Percentiles rank a stretch among this genome's conserved stretches.
phyloP scores from a whole-genome alignment of 2,888 invertebrate species.

The Macropis europaea region DNA sequence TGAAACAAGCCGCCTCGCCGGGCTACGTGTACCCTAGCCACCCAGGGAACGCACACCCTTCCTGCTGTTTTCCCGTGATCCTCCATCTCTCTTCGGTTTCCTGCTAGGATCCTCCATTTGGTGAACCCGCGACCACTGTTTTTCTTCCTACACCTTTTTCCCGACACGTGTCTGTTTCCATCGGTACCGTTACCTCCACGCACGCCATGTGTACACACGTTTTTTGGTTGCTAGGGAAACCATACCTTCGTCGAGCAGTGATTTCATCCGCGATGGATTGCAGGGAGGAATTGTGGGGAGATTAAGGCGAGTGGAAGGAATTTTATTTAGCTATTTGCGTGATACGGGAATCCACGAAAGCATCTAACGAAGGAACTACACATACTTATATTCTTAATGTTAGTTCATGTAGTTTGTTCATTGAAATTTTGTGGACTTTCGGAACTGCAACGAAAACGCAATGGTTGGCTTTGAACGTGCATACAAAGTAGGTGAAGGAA shows the following conservation, averaged over 20 bases:
- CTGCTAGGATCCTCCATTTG: slow-evolving; percentile 24
- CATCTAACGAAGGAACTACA: too few species aligned
- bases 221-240: slow-evolving; percentile 36
- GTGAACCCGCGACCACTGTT: neutral
- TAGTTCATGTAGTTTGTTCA: too few species aligned
- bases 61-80: neutral
- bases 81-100: neutral
- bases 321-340: too few species aligned
- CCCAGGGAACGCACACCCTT: neutral
- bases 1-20: slow-evolving; percentile 31
- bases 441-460: too few species aligned
- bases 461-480: too few species aligned
- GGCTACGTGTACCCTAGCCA: slow-evolving; percentile 31
- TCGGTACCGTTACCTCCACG: slow-evolving; percentile 40
- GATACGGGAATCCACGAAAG: too few species aligned
- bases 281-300: neutral
- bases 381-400: too few species aligned
- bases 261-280: slow-evolving; percentile 19
- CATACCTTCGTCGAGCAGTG: slow-evolving; percentile 13
- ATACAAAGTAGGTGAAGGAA: too few species aligned
- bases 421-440: too few species aligned
- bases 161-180: slow-evolving; percentile 16
- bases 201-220: neutral
- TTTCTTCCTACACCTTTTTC: neutral
- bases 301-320: too few species aligned